Conservation (phyloP, 2,888 invertebrate species). For the Thereva nobilitata region DNA sequence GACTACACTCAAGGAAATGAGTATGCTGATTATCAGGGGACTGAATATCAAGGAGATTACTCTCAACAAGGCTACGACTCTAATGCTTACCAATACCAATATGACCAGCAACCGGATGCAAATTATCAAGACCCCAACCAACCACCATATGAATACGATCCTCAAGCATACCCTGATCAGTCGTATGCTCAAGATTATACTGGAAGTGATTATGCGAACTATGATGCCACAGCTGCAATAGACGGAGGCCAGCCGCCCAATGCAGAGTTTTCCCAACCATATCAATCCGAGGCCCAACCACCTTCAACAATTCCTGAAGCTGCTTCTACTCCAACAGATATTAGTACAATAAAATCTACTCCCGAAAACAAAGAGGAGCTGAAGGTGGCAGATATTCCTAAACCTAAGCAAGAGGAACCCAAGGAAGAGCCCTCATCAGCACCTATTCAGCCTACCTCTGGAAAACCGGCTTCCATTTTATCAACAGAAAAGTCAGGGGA, state of each 20-base stretch:
- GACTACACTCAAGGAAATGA: slow-evolving; percentile 31
- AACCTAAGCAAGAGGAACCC: background rate
- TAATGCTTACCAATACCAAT: slow-evolving; percentile 54
- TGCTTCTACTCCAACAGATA: no score
- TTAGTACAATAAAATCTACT: no score
- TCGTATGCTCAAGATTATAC: slow-evolving; percentile 7
- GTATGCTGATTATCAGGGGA: slow-evolving; percentile 11
- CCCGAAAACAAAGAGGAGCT: no score
- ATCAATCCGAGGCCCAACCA: no score
- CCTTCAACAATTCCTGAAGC: no score
- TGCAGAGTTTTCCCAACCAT: background rate
- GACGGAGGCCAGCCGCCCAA: slow-evolving; percentile 5
- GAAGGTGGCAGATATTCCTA: background rate
- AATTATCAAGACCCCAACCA: slow-evolving; percentile 49
- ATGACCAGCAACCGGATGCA: slow-evolving; percentile 47
- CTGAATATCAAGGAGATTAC: slow-evolving; percentile 52
- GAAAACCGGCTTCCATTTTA: slow-evolving; percentile 44
- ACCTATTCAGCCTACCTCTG: background rate
- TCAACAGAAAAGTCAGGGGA: slow-evolving; percentile 49
- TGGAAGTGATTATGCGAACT: slow-evolving; percentile 37
- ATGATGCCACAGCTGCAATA: slow-evolving; percentile 26
- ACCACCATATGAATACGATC: slow-evolving; percentile 45
- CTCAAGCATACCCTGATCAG: slow-evolving; percentile 40
- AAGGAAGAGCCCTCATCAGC: background rate
- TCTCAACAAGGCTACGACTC: slow-evolving; percentile 51